Percentiles rank a stretch among this genome's conserved stretches.
Conservation (phyloP, 1,140 invertebrate species). For the Neodiprion virginianus region DNA sequence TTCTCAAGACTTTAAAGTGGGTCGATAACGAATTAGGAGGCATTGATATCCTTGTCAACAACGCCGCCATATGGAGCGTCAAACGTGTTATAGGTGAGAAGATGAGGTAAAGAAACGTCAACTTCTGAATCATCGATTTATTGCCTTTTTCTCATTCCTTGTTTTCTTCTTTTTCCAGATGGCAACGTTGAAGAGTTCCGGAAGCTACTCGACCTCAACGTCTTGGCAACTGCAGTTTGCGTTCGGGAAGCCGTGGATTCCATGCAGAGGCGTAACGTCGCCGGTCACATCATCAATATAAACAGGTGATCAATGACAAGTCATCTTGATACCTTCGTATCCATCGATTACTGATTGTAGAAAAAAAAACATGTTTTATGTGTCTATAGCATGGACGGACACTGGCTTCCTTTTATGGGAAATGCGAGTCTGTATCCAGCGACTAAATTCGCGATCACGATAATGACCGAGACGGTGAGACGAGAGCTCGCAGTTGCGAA, state of each 20-base stretch:
- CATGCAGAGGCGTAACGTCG: conserved; percentile 68
- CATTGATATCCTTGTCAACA: conserved; percentile 77
- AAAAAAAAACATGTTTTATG: neutral
- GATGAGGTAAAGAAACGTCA: neutral
- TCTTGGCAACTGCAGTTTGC: conserved; percentile 72
- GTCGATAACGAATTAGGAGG: conserved; percentile 68
- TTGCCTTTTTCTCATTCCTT: neutral
- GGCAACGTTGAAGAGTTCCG: conserved; percentile 59
- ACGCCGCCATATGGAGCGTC: conserved; percentile 66
- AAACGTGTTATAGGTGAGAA: conserved; percentile 49
- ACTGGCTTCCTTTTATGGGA: conserved; percentile 35
- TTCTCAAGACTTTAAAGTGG: conserved; percentile 71
- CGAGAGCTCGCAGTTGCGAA: conserved; percentile 50
- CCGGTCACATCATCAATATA: conserved; percentile 75
- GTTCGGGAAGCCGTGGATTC: conserved; percentile 69
- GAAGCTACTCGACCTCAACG: conserved; percentile 71
- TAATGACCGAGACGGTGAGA: conserved; percentile 59
- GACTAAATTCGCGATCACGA: conserved; percentile 62
- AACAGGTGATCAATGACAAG: conserved; percentile 67
- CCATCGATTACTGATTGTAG: no score
- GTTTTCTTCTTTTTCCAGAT: conserved; percentile 41
- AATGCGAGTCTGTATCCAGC: conserved; percentile 51
- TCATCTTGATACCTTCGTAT: neutral
- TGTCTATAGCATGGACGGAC: conserved; percentile 12
- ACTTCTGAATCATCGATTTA: no score